phyloP scores from a whole-genome alignment of 2,797 vertebrate genomes.

The Erethizon dorsatum region DNA sequence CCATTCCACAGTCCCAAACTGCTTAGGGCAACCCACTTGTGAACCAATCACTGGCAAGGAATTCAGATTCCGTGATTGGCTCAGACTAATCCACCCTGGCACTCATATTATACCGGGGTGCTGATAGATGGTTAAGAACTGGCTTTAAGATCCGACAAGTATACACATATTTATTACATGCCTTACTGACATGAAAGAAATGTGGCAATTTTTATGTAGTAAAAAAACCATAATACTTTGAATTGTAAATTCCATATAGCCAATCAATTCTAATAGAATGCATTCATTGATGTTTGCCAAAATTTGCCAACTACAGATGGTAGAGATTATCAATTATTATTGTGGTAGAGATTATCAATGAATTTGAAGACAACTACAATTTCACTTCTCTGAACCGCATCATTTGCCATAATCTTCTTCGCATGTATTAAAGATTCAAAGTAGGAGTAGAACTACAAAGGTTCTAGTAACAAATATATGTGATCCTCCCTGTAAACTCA shows the following conservation, averaged over 20 bases:
- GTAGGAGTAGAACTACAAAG: not conserved
- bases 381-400: not conserved
- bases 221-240: not conserved
- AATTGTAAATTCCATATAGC: not conserved
- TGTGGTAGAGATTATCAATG: not conserved
- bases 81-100: not conserved
- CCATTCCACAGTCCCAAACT: not conserved
- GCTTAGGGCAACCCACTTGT: not conserved
- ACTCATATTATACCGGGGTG: not conserved
- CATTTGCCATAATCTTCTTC: not conserved
- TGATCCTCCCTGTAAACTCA: not conserved
- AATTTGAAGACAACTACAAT: not conserved
- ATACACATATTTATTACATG: not conserved
- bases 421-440: not conserved
- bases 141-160: not conserved
- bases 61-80: not conserved
- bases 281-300: not conserved
- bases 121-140: not conserved
- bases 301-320: not conserved
- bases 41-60: not conserved
- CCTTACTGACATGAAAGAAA: not conserved
- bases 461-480: not conserved
- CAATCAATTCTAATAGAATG: not conserved
- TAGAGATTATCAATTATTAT: not conserved
- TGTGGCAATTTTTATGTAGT: not conserved